Base-by-base conservation (phyloP, 2,797 vertebrate species). In the Hemibagrus guttatus region DNA sequence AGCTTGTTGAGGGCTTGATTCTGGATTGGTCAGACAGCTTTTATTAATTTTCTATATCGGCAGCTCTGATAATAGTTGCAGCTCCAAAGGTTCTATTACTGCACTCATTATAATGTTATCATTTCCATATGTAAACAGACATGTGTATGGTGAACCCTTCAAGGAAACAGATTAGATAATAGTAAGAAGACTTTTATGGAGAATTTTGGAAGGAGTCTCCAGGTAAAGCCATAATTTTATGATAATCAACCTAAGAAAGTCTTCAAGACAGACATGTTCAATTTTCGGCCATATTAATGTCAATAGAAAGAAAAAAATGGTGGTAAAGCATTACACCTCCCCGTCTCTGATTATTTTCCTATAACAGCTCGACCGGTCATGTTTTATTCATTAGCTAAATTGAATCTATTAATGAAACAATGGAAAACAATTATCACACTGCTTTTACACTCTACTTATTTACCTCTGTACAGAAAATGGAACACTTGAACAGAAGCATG, bases 381-480 rank as follows among this genome's bases (percentile, higher is more conserved):
- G n/a, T 82, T 82, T 82, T 54, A 23, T 82, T 82, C 46, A 81
- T 68, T 68, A 68, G 17, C 28, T 35, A 68, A 68, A 82, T 54
- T 68, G 19, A 82, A 54, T 35, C 46, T 68, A 52, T 82, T 68
- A 54, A 68, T 54, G 19, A 82, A 68, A 68, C 23, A 3, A 11
- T 4, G n/a, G 63, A 39, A 88, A 61, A 63, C 61, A 63, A 31
- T 81, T 46, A 83, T 78, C 64, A 76, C 58, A 63, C 54, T 69
- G 52, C 2, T 80, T 42, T 81, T 56, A 78, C 54, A 79, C 39
- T 14, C 1, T 49, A 42, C 75, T 71, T 71, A 86, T 72, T 83
- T 81, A 74, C 35, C 59, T 88, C 80, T 46, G 28, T 64, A 74
- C 35, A 72, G 28, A 75, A 87, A 90, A 71, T 21, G 1, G 17